Evolutionary conservation across 2,113 vertebrate genomes (phyloP).

Genomic region (Prinia subflava): DNA sequence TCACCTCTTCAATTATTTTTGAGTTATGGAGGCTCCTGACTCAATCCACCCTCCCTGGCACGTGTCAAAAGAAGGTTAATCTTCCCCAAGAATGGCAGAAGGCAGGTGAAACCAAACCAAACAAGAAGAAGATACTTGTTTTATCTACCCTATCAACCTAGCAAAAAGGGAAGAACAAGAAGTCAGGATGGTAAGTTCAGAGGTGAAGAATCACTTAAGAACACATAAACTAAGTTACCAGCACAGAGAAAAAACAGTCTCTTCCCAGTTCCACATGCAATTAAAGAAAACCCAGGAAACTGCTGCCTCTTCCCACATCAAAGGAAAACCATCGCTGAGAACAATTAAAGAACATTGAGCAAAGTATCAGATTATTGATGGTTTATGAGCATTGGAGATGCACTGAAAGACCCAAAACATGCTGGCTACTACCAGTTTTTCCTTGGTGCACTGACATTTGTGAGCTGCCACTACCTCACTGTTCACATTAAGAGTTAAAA

Average conservation of each 20-base stretch:
- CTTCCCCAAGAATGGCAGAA: background rate
- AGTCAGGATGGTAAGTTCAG: background rate
- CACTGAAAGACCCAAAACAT: background rate
- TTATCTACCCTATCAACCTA: fast-evolving
- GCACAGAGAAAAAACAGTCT: background rate
- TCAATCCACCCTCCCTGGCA: background rate
- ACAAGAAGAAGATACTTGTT: too few species aligned
- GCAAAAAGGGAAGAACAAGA: background rate
- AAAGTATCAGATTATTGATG: background rate
- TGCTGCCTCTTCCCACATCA: background rate
- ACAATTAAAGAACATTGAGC: background rate
- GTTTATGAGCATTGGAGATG: background rate
- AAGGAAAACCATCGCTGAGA: background rate
- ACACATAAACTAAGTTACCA: background rate
- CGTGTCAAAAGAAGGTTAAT: background rate
- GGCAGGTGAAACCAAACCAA: background rate
- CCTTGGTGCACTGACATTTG: background rate
- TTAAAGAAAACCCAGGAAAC: background rate
- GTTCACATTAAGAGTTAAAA: background rate
- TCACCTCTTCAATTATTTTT: background rate
- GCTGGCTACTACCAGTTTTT: background rate
- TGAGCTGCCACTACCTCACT: background rate
- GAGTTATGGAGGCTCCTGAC: background rate
- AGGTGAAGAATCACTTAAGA: background rate
- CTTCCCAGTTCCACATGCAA: background rate